Percentiles rank a stretch among this genome's conserved stretches.
Evolutionary conservation across 2,888 invertebrate species (phyloP).

Genomic region (Entomobrya proxima): DNA sequence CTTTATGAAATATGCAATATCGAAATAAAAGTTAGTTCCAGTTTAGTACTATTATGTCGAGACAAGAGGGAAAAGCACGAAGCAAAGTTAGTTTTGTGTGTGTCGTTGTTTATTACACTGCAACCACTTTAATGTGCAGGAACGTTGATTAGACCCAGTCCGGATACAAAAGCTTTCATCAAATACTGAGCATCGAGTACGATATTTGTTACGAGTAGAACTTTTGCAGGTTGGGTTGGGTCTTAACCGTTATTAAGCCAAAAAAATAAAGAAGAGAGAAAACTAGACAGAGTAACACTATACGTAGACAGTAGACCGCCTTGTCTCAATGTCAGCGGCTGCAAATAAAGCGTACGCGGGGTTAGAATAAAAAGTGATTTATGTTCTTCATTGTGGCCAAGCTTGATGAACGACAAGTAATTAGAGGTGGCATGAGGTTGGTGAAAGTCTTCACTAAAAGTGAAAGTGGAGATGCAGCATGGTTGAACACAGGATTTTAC

Average conservation of each 20-base stretch:
- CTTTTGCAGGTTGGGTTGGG: background rate
- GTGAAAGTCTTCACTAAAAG: no score
- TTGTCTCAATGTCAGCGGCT: conserved; percentile 10
- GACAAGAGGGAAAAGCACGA: background rate
- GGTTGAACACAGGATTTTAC: no score
- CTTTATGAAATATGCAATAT: no score
- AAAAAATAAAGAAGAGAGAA: background rate
- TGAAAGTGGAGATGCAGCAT: no score
- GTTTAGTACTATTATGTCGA: background rate
- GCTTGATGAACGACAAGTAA: no score
- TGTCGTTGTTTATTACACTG: background rate
- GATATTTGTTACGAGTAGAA: no score
- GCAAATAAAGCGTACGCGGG: background rate
- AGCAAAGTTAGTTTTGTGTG: no score
- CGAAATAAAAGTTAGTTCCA: no score
- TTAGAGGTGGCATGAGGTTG: no score
- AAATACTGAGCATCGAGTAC: no score
- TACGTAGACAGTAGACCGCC: conserved; percentile 24
- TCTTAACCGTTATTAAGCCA: background rate
- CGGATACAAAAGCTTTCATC: background rate
- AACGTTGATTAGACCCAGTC: background rate
- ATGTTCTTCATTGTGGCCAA: no score
- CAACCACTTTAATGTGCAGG: background rate
- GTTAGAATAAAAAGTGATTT: no score
- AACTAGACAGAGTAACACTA: background rate